Evolutionary conservation across 2,888 invertebrate genomes (phyloP).

Genomic region (Syrphus vitripennis): DNA sequence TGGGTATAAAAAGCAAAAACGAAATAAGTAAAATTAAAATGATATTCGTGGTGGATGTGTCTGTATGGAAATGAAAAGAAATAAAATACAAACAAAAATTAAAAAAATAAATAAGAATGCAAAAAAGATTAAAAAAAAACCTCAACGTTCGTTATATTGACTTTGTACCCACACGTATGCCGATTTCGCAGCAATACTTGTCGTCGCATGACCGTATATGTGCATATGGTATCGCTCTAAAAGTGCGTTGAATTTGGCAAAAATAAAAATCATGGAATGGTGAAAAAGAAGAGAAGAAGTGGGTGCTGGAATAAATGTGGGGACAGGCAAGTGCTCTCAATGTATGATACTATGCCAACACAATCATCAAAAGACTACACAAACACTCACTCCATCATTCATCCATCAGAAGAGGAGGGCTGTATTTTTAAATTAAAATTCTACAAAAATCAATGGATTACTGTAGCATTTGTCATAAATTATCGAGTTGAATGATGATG

Average conservation of each 20-base stretch:
- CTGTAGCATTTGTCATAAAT: conserved; percentile 66
- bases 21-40: neutral
- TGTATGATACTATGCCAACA: conserved; percentile 45
- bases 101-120: conserved; percentile 47
- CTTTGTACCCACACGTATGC: conserved; percentile 64
- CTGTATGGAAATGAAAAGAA: conserved; percentile 49
- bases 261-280: conserved; percentile 4
- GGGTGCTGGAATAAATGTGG: neutral
- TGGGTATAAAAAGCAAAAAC: conserved; percentile 18
- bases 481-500: conserved; percentile 52
- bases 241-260: conserved; percentile 52
- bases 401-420: conserved; percentile 28
- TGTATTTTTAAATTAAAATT: conserved; percentile 44
- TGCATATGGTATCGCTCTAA: conserved; percentile 62
- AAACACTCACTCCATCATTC: conserved; percentile 33
- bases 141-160: conserved; percentile 55
- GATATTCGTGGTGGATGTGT: conserved; percentile 13
- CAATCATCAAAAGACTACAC: conserved; percentile 26
- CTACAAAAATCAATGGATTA: conserved; percentile 57
- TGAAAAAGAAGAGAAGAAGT: neutral
- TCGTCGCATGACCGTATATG: conserved; percentile 63
- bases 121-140: conserved; percentile 46
- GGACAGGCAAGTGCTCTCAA: conserved; percentile 9
- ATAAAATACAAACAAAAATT: conserved; percentile 1
- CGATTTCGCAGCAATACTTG: conserved; percentile 56